Base-by-base conservation (phyloP, 2,888 invertebrate genomes). In the Arctia plantaginis region DNA sequence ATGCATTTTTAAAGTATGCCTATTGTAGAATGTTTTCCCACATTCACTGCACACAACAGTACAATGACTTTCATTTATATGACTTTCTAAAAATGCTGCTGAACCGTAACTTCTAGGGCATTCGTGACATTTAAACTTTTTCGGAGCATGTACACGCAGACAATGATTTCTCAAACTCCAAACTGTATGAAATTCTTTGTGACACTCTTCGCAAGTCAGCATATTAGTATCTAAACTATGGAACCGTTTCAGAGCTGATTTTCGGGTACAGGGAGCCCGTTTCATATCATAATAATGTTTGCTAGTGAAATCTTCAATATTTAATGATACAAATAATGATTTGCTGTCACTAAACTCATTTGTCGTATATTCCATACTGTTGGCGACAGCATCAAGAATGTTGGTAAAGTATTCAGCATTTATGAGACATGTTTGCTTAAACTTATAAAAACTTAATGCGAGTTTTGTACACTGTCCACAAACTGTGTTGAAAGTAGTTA, bases 81-180 rank as follows among this genome's bases (percentile, higher is more conserved):
- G 93, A 1, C 81, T 75, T 51, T 89, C 86, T 67, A 93, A 75
- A 41, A 88, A 81, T 23, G 84, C 77, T 30, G 82, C 75, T 0
- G 93, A 90, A 18, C 88, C 90, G 81, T 89, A 93, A 73, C 82
- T 87, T 78, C 87, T 88, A 4, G 87, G 80, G 69, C 92, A 93
- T 71, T 90, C 85, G 0, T 83, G 66, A 77, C 93, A 94, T 83
- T 90, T 88, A 66, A 85, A 89, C 10, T 72, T 75, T 78, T 92
- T 93, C 6, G 91, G 89, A 12, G 90, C 90, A 82, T 94, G 94
- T 0, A 90, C 88, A 82, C 90, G 87, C 7, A 91, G 85, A 55
- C 80, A 93, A 81, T 94, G 94, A 65, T 84, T 91, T 59, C 88
- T 87, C 67, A 94, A 85, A 71, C 87, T 90, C 33, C 85, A 85